These are phyloP conservation scores for Cataglyphis altisquamis DNA, from an alignment of 2,888 invertebrate species.

Conservation along the genomic window DNA sequence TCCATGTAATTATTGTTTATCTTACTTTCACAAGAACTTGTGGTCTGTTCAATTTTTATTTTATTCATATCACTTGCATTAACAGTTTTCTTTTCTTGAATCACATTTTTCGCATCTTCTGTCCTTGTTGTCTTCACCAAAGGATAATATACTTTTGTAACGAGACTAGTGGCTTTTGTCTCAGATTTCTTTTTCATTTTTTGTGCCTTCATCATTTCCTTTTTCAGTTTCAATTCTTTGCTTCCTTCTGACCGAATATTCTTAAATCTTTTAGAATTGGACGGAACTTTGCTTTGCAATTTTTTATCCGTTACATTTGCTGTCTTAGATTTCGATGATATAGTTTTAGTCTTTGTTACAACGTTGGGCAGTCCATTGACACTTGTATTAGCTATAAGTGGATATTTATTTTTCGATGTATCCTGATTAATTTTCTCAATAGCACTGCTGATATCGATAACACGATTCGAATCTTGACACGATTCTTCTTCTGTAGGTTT, in stretches of 20 bases:
- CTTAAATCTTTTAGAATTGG: conserved; percentile 73
- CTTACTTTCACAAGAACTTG: background rate
- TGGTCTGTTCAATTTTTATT: background rate
- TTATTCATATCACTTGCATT: background rate
- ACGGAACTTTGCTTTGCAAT: background rate
- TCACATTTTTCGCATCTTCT: background rate
- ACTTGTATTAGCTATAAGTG: background rate
- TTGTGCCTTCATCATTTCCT: conserved; percentile 54
- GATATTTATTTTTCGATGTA: conserved; percentile 8
- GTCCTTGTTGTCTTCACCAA: background rate
- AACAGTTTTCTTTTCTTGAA: background rate
- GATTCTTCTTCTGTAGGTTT: background rate
- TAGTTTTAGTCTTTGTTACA: background rate
- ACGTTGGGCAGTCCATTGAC: background rate
- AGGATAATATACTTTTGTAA: background rate
- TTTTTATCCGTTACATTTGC: background rate
- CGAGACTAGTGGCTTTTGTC: background rate
- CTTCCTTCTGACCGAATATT: conserved; percentile 81
- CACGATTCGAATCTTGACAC: background rate
- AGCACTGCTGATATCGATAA: background rate
- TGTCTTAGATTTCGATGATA: background rate
- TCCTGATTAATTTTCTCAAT: background rate
- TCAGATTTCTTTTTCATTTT: conserved; percentile 18
- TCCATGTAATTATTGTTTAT: background rate
- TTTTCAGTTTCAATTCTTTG: conserved; percentile 80